Base-by-base conservation (phyloP, 2,113 vertebrate genomes). In the Hyla sarda region DNA sequence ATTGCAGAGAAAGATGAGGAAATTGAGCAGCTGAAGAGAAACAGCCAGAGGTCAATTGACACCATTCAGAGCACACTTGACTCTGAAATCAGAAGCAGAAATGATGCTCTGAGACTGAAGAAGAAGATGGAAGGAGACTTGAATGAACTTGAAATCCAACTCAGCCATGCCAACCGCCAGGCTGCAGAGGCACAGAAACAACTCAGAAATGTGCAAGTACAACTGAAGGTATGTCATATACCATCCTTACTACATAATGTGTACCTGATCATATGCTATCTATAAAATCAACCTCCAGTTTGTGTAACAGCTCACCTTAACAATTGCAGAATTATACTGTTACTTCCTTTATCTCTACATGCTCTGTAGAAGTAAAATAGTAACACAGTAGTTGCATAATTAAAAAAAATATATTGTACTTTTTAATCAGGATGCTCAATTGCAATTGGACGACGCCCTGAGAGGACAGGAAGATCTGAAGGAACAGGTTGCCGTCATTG, bases 361-460 rank as follows among this genome's bases (percentile, higher is more conserved):
- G 4, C 10, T 67, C 25, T 8, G 8, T 23, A 73, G 21, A 23
- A 73, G 21, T 45, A n/a, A 41, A 41, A 45, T 2, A 45, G 71
- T 73, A 45, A 73, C 34, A 41, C 1, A 73, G 10, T n/a, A 75
- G 25, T 50, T 28, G 21, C 47, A 52, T 10, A 41, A 0, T 52
- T 30, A 10, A 23, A 17, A 5, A 23, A 32, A 23, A 41, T 41
- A 5, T 13, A 50, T 21, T 52, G 6, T 5, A 23, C 30, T 73
- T 83, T 73, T 37, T 10, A 52, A 52, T n/a, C 83, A 97, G 96
- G 96, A 97, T 88, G 90, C 94, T 1, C 94, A 95, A 82, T 32
- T 97, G 28, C 96, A 97, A 73, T 93, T 97, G 89, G 96, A 97
- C 78, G 96, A 97, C 0, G 95, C 96, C 4, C 21, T 96, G 0